Evolutionary conservation across 2,113 vertebrate genomes (phyloP).

Genomic region (Megalops atlanticus): DNA sequence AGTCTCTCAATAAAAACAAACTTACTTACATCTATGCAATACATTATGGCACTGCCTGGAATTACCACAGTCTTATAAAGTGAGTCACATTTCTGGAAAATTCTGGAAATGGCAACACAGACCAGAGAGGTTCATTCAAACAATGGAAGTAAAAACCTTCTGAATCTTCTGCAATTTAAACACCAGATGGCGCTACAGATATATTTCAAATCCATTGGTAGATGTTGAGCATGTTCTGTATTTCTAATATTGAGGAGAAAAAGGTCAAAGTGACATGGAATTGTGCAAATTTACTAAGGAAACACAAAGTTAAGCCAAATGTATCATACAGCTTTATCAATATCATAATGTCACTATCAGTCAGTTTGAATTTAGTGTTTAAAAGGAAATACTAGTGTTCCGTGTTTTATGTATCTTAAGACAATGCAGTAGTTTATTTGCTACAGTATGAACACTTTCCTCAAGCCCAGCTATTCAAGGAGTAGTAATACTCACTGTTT

Average conservation of each 20-base stretch:
- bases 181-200: conserved; percentile 46
- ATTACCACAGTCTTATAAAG: not conserved
- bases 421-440: not conserved
- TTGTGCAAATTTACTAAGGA: not conserved
- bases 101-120: conserved; percentile 27
- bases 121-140: not conserved
- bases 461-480: not conserved
- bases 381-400: conserved; percentile 57
- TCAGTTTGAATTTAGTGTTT: conserved; percentile 42
- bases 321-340: not conserved
- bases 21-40: not conserved
- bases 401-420: conserved; percentile 13
- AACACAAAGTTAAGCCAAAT: not conserved
- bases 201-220: not conserved
- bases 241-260: not conserved
- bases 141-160: conserved; percentile 33
- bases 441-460: not conserved
- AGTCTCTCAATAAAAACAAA: not conserved
- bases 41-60: not conserved
- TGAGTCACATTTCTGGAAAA: too few species aligned
- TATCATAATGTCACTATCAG: not conserved
- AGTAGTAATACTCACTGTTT: not conserved
- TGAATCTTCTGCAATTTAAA: conserved; percentile 42
- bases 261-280: not conserved
- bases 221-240: not conserved